Percentiles rank a stretch among this genome's conserved stretches.
These are phyloP conservation scores for Vulpes ferrilata DNA, from an alignment of 2,113 vertebrate species.

Conservation along the genomic window DNA sequence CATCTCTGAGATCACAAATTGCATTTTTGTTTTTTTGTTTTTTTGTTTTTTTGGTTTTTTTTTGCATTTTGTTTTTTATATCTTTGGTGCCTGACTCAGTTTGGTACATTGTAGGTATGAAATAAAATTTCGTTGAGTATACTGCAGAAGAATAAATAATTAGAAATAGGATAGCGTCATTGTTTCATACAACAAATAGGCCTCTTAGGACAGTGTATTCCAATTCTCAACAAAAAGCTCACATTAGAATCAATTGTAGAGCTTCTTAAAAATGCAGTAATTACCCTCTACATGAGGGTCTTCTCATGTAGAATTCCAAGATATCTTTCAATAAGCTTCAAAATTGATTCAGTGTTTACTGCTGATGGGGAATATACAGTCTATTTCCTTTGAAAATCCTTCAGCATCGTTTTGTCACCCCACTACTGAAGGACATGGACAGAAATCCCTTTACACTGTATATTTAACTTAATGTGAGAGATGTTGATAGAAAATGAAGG, in stretches of 20 bases:
- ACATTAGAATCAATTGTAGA: background rate
- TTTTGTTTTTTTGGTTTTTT: too few species aligned
- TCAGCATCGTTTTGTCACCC: background rate
- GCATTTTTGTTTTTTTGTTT: too few species aligned
- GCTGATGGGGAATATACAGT: background rate
- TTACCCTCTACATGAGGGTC: background rate
- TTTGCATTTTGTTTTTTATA: background rate
- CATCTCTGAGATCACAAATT: background rate
- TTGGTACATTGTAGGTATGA: background rate
- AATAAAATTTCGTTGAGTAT: background rate
- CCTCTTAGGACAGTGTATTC: background rate
- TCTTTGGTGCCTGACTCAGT: background rate
- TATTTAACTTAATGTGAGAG: background rate
- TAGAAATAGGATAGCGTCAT: constrained; percentile 6
- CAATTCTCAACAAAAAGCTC: background rate
- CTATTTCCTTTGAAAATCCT: background rate
- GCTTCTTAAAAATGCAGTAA: background rate
- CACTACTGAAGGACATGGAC: background rate
- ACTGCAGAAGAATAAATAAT: background rate
- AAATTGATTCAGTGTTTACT: background rate
- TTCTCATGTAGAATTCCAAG: background rate
- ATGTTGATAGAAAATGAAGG: background rate
- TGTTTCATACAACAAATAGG: background rate
- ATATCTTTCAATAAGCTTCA: background rate
- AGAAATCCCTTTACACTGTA: background rate